These are phyloP conservation scores for Coptotermes formosanus DNA, from an alignment of 1,140 invertebrate genomes.

Conservation along the genomic window DNA sequence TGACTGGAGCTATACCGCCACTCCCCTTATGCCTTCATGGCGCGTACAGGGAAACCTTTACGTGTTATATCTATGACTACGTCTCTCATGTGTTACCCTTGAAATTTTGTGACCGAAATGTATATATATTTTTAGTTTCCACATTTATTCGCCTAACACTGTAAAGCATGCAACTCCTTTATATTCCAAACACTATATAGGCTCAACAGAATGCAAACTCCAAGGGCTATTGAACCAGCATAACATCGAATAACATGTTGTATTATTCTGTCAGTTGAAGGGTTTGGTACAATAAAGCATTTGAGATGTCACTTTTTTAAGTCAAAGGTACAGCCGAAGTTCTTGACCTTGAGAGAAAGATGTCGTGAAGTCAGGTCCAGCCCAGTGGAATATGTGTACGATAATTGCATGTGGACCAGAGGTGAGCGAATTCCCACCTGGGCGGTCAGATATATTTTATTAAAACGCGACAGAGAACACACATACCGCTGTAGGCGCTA, in stretches of 20 bases:
- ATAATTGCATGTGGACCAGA: background rate
- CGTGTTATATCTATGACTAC: too few species aligned
- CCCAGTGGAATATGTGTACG: background rate
- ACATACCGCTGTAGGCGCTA: background rate
- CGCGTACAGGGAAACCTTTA: too few species aligned
- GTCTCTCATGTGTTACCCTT: too few species aligned
- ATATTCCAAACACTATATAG: too few species aligned
- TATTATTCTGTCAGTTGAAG: background rate
- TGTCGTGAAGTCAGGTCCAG: background rate
- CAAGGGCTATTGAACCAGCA: background rate
- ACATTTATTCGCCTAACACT: too few species aligned
- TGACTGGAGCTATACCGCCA: too few species aligned
- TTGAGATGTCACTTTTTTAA: background rate
- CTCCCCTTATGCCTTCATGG: too few species aligned
- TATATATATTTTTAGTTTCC: too few species aligned
- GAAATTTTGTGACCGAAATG: too few species aligned
- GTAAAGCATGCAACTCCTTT: too few species aligned
- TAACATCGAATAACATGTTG: background rate
- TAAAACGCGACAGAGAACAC: background rate
- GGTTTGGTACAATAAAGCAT: background rate
- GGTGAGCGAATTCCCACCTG: background rate
- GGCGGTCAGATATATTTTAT: background rate
- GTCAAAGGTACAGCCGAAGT: background rate
- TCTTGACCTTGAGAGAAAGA: background rate
- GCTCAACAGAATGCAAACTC: background rate